Base-by-base conservation (phyloP, 2,797 vertebrate genomes). In the Limosa lapponica region DNA sequence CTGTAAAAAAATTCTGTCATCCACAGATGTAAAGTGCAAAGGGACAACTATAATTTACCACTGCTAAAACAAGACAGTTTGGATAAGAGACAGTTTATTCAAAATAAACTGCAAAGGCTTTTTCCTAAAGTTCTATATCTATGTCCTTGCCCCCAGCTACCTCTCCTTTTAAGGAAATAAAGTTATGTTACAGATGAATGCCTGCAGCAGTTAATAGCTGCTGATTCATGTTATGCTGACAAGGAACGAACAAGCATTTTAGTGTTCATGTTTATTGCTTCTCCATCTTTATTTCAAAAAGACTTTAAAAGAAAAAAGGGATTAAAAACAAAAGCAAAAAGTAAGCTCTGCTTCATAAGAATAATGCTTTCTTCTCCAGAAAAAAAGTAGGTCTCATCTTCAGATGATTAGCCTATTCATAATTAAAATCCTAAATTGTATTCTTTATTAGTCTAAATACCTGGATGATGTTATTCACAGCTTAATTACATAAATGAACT, bases 151-250 rank as follows among this genome's bases (percentile, higher is more conserved):
- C 86, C 75, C 73, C 65, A 92, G 89, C 91, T 91, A 58, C 36
- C 61, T 94, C 79, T 92, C 96, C 96, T 97, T 97, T 93, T 93
- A 96, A 96, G 90, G 92, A 92, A 84, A 86, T 59, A 87, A 75
- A 89, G 91, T 96, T 92, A 88, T 66, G 88, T 89, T 97, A 95
- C 96, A 91, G 79, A 95, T 79, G 93, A 97, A 97, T 94, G 98
- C 89, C 97, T 96, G 97, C 98, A 97, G 96, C 36, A 71, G 96
- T 95, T 97, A 97, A 85, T 46, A 96, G 92, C 92, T 97, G 99
- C 99, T 99, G 99, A 99, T 97, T 99, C 99, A 99, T 43, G 94
- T 97, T 97, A 88, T 98, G 98, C 98, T 99, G 98, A 99, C 95
- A 95, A 98, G 98, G 98, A 97, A 98, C 99, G 98, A 99, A 97